Percentiles rank a stretch among this genome's conserved stretches.
Evolutionary conservation across 2,888 invertebrate genomes (phyloP).

Genomic region (Acutogordius australiensis): DNA sequence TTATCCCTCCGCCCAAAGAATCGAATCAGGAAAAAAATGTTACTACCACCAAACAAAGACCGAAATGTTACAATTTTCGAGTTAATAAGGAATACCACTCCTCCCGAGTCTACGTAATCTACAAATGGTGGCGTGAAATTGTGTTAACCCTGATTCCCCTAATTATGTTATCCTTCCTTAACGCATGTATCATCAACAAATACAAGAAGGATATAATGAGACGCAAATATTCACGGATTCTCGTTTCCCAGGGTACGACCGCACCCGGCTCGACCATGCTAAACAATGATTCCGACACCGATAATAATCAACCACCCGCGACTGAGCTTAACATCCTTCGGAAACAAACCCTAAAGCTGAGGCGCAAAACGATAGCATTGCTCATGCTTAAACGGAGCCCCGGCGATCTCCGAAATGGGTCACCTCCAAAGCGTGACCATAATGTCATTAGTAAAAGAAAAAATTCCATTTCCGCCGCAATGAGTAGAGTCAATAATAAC

Average conservation of each 20-base stretch:
- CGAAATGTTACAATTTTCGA: background rate
- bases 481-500: no score
- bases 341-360: background rate
- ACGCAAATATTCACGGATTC: background rate
- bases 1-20: no score
- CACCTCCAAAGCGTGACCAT: no score
- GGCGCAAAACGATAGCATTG: background rate
- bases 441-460: no score
- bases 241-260: background rate
- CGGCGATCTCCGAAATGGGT: no score
- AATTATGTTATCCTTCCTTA: background rate
- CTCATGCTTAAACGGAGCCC: no score
- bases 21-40: no score
- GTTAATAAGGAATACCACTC: conserved; percentile 5
- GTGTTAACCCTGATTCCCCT: background rate
- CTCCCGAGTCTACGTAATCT: background rate
- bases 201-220: conserved; percentile 7
- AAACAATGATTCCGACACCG: no score
- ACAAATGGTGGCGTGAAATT: conserved; percentile 10
- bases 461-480: no score
- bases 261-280: background rate
- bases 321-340: background rate
- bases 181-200: background rate
- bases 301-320: no score
- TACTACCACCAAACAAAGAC: no score